These are phyloP conservation scores for Stichodactyla mertensii DNA, from an alignment of 64 coral and sea anemone species.

Conservation along the genomic window DNA sequence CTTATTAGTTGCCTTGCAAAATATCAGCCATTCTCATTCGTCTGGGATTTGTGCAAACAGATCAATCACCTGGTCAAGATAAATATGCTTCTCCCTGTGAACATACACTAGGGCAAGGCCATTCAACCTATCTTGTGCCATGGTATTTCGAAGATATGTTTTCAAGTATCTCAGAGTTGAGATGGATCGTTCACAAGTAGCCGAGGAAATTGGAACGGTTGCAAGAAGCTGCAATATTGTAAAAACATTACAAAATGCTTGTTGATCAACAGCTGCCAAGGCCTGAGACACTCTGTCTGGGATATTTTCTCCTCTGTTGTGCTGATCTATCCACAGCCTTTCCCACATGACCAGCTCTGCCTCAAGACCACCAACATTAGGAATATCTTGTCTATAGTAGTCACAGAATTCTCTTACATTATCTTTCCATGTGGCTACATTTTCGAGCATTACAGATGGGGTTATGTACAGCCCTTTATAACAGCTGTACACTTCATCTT, in stretches of 20 bases:
- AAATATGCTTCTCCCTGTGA: constrained; percentile 13
- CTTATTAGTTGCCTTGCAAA: constrained; percentile 33
- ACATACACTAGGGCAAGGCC: constrained; percentile 33
- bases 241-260: constrained; percentile 31
- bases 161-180: constrained; percentile 15
- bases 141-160: constrained; percentile 33
- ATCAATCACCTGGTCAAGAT: constrained; percentile 25
- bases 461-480: too few species aligned
- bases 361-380: constrained; percentile 9
- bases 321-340: constrained; percentile 55
- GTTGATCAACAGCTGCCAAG: constrained; percentile 31
- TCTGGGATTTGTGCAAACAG: constrained; percentile 31
- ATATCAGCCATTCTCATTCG: constrained; percentile 40
- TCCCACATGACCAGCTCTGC: constrained; percentile 38
- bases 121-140: constrained; percentile 30
- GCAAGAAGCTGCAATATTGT: constrained; percentile 39
- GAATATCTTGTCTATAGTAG: constrained; percentile 35
- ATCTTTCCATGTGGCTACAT: constrained; percentile 15
- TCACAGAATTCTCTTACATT: constrained; percentile 52
- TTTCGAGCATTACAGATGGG: constrained; percentile 47
- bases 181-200: constrained; percentile 29
- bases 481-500: constrained; percentile 42
- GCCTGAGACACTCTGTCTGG: constrained; percentile 35
- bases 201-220: constrained; percentile 23
- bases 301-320: constrained; percentile 31